Evolutionary conservation across 2,113 vertebrate species (phyloP).

Genomic region (Rhea americana): DNA sequence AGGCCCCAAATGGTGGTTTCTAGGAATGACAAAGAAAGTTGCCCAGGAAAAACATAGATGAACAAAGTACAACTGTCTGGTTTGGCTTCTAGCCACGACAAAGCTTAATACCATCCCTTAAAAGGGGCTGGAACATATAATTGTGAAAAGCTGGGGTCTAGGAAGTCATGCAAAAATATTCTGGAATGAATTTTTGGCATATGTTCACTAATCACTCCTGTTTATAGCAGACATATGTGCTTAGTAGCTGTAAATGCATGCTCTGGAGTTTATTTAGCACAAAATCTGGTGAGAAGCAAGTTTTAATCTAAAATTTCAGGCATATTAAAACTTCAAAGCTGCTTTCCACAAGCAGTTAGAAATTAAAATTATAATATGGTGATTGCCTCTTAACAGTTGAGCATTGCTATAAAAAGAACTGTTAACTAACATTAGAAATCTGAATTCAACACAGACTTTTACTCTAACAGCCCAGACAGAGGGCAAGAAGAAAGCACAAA

Average conservation of each 20-base stretch:
- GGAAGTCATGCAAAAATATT: background rate
- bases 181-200: background rate
- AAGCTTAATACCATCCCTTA: background rate
- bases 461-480: background rate
- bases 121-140: background rate
- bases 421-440: background rate
- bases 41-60: background rate
- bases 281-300: background rate
- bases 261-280: background rate
- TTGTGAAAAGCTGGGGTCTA: background rate
- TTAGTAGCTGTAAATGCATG: background rate
- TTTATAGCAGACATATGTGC: background rate
- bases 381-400: background rate
- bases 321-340: background rate
- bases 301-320: background rate
- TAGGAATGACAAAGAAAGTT: background rate
- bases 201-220: fast-evolving
- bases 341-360: background rate
- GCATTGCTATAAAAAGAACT: background rate
- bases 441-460: background rate
- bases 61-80: background rate
- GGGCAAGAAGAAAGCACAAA: background rate
- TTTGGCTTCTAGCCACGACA: background rate
- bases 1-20: background rate
- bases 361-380: background rate